These are phyloP conservation scores for Nothobranchius kuhntae DNA, from an alignment of 2,113 vertebrate genomes.

Conservation along the genomic window DNA sequence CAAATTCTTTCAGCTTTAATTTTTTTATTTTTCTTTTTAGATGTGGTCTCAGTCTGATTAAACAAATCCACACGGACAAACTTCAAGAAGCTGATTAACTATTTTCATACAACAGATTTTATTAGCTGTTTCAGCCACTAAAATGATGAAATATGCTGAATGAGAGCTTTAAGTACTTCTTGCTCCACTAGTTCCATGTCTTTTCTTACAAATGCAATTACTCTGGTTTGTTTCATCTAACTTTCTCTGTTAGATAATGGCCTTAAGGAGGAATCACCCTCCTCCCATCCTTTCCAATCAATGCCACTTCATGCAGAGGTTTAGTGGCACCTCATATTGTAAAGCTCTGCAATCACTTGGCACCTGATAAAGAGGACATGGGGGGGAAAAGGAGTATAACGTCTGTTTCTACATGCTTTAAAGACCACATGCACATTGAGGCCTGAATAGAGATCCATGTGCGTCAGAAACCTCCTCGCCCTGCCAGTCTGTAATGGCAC, in stretches of 20 bases:
- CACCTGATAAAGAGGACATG: constrained; percentile 45
- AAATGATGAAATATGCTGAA: constrained; percentile 52
- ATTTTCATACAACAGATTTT: constrained; percentile 21
- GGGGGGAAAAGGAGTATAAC: constrained; percentile 24
- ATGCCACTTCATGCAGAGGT: constrained; percentile 56
- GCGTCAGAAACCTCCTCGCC: constrained; percentile 18
- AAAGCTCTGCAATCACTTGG: constrained; percentile 53
- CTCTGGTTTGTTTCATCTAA: constrained; percentile 57
- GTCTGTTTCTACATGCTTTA: neutral
- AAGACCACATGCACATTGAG: constrained; percentile 1
- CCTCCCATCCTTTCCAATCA: constrained; percentile 60
- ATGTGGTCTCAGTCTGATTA: neutral
- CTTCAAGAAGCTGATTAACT: neutral
- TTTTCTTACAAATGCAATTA: constrained; percentile 73
- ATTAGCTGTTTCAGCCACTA: constrained; percentile 50
- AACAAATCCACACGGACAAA: neutral
- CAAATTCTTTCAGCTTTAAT: neutral
- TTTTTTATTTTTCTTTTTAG: neutral
- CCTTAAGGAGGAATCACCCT: constrained; percentile 57
- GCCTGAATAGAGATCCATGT: constrained; percentile 18
- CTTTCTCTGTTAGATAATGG: constrained; percentile 62
- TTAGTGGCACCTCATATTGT: constrained; percentile 66
- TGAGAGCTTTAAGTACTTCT: constrained; percentile 26
- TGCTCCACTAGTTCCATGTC: constrained; percentile 46
- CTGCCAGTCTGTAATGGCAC: constrained; percentile 6